These are phyloP conservation scores for Volucella bombylans DNA, from an alignment of 2,888 invertebrate species.

Conservation along the genomic window DNA sequence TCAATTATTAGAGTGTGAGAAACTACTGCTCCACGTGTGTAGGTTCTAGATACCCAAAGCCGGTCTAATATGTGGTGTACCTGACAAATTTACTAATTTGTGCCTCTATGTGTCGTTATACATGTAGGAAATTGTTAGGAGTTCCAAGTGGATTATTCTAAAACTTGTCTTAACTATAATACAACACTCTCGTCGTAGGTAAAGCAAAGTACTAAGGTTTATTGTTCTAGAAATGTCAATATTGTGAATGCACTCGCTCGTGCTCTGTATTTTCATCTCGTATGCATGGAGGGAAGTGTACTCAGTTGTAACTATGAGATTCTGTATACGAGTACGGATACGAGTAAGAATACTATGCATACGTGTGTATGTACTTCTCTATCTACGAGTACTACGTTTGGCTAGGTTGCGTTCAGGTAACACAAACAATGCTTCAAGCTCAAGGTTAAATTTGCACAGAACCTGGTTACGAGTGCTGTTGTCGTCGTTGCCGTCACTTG, in stretches of 20 bases:
- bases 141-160: conserved; percentile 44
- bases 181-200: not conserved
- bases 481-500: conserved; percentile 13
- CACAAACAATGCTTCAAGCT: conserved; percentile 65
- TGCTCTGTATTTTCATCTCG: conserved; percentile 64
- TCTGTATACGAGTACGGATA: too few species aligned
- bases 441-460: conserved; percentile 69
- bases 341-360: too few species aligned
- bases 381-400: too few species aligned
- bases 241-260: conserved; percentile 60
- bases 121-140: conserved; percentile 36
- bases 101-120: not conserved
- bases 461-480: conserved; percentile 49
- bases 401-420: conserved; percentile 10
- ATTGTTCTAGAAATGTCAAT: conserved; percentile 64
- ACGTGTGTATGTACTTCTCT: too few species aligned
- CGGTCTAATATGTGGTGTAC: conserved; percentile 39
- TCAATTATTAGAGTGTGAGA: conserved; percentile 38
- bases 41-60: conserved; percentile 20
- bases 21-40: conserved; percentile 31
- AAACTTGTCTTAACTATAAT: conserved; percentile 6
- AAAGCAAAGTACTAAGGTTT: conserved; percentile 2
- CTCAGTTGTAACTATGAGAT: conserved; percentile 55
- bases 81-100: conserved; percentile 27
- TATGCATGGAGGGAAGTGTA: conserved; percentile 64